Conservation (phyloP, 1,140 invertebrate species). For the Bombus picipes region DNA sequence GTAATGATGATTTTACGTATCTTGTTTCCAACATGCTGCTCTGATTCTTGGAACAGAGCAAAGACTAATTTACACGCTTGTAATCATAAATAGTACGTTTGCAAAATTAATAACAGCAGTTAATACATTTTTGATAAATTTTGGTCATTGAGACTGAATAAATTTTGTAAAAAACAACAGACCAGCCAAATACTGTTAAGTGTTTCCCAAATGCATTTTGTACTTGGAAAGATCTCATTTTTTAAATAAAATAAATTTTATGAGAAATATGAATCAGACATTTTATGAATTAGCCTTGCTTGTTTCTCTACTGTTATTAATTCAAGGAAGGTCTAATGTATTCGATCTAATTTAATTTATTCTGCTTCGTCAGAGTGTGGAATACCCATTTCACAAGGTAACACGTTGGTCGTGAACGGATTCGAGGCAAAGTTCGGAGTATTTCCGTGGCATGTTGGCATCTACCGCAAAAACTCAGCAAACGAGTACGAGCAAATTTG, state of each 20-base stretch:
- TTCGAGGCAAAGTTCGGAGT: constrained; percentile 74
- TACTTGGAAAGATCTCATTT: not conserved
- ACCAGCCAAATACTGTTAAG: not conserved
- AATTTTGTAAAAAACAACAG: not conserved
- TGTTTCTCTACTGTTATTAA: too few species aligned
- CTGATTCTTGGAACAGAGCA: too few species aligned
- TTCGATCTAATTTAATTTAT: constrained; percentile 16
- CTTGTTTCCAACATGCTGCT: not conserved
- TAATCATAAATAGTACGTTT: not conserved
- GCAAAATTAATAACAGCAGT: not conserved
- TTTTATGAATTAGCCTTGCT: not conserved
- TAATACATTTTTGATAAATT: too few species aligned
- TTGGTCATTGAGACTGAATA: not conserved
- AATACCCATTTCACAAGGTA: constrained; percentile 72
- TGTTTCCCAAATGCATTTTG: not conserved
- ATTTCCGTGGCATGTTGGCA: constrained; percentile 84
- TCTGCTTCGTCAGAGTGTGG: constrained; percentile 77
- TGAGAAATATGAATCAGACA: too few species aligned
- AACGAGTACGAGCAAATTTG: constrained; percentile 79
- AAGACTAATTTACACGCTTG: not conserved
- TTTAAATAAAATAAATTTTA: not conserved
- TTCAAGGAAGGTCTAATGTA: not conserved
- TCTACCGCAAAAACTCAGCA: constrained; percentile 78
- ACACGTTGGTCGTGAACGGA: constrained; percentile 75
- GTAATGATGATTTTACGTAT: constrained; percentile 50